A percentile compares a stretch with the other conserved stretches of the same genome.
These are phyloP conservation scores for Cyrtonyx montezumae DNA, from an alignment of 2,113 vertebrate genomes.

Conservation along the genomic window DNA sequence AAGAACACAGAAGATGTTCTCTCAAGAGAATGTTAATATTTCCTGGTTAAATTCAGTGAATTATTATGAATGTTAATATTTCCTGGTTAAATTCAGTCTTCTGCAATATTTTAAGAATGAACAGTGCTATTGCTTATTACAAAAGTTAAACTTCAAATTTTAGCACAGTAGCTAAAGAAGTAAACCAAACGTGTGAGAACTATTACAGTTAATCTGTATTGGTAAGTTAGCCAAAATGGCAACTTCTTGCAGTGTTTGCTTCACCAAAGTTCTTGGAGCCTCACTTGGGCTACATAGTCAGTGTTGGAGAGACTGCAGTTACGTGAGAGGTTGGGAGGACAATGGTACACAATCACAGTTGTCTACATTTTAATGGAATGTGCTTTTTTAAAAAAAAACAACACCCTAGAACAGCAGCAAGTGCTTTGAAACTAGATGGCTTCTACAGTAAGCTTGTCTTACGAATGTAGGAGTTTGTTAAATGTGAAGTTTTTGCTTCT, in stretches of 20 bases:
- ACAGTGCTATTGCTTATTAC: not conserved
- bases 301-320: not conserved
- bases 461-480: not conserved
- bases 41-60: not conserved
- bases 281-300: too few species aligned
- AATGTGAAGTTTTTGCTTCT: not conserved
- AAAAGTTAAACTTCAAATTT: not conserved
- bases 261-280: not conserved
- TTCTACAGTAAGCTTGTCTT: not conserved
- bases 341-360: not conserved
- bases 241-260: not conserved
- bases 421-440: not conserved
- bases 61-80: not conserved
- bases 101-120: not conserved
- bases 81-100: not conserved
- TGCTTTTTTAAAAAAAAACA: not conserved
- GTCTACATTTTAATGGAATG: not conserved
- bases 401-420: not conserved
- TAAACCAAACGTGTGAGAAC: not conserved
- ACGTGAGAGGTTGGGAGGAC: not conserved
- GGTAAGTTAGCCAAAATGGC: not conserved
- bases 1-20: too few species aligned
- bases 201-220: not conserved
- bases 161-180: not conserved
- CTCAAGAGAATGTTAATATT: not conserved